Base-by-base conservation (phyloP, 30 jellyfish, hydroid and myxozoan genomes). In the Pelagia noctiluca region DNA sequence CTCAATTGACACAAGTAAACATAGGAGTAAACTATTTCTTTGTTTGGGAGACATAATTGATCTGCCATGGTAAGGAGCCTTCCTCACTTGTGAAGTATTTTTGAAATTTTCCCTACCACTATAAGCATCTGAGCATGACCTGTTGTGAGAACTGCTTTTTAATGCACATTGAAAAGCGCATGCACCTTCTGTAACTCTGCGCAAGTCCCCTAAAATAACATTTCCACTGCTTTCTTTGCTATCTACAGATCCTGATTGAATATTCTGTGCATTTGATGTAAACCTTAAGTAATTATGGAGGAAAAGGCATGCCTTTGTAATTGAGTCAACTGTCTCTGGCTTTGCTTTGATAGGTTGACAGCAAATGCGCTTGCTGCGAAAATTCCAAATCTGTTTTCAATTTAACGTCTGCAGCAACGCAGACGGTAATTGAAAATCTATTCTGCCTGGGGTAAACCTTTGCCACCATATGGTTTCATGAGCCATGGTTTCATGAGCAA, bases 261-360 rank as follows among this genome's bases (percentile, higher is more conserved):
- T 30, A 63, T 88, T 66, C 5, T 61, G 37, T 48, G 88, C 89
- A 63, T 69, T 80, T n/a, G 74, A 96, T 34, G 96, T 89, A 12
- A 82, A 91, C 10, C 75, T 54, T 52, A 89, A 62, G 48, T 82
- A 89, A 74, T 89, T 89, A 52, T 89, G 97, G 16, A 89, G 88
- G 35, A 96, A 46, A 25, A 89, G 18, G 18, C 88, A 35, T 13
- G 97, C 86, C 74, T 89, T 71, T 4, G 83, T 37, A 11, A 82
- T 82, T 37, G 42, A 23, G 28, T 89, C 96, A 37, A 89, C 96
- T 48, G 75, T 82, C 25, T 30, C 68, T 26, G 84, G 80, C 10
- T 37, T 66, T 16, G 97, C 97, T 29, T 50, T 61, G 63, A 89
- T 89, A 46, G 97, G 91, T 31, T 83, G 18, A 10, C 91, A 48